These are phyloP conservation scores for Deilephila porcellus DNA, from an alignment of 2,888 invertebrate genomes.

Conservation along the genomic window DNA sequence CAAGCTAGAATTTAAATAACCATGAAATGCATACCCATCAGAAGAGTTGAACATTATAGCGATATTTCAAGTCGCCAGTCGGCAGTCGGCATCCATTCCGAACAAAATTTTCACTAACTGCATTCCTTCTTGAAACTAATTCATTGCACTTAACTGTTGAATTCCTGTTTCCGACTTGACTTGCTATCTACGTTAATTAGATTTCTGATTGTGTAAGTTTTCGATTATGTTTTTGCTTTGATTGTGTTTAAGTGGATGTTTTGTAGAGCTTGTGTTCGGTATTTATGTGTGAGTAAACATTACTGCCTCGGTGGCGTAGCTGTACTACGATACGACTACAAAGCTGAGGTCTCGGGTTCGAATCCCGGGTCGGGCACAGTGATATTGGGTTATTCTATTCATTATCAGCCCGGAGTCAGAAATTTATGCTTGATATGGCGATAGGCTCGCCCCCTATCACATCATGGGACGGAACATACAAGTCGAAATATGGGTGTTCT, in stretches of 20 bases:
- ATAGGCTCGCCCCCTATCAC: no score
- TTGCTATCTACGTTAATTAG: slow-evolving; percentile 29
- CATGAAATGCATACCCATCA: slow-evolving; percentile 7
- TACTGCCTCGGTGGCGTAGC: no score
- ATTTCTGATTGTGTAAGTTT: slow-evolving; percentile 26
- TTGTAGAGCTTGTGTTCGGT: not conserved
- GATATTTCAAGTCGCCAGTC: slow-evolving; percentile 14
- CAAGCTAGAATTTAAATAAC: not conserved
- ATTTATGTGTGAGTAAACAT: no score
- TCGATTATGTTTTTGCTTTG: not conserved
- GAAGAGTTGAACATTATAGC: not conserved
- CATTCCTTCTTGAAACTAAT: slow-evolving; percentile 32
- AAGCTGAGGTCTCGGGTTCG: no score
- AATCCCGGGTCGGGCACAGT: no score
- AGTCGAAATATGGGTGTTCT: no score
- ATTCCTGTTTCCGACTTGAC: slow-evolving; percentile 27
- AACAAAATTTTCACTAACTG: slow-evolving; percentile 30
- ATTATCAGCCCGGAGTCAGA: no score
- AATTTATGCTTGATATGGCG: no score
- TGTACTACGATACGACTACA: no score
- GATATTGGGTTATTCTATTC: no score
- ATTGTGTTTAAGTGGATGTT: not conserved
- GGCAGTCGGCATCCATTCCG: slow-evolving; percentile 5
- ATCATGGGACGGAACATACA: no score
- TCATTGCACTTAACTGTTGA: slow-evolving; percentile 31